Base-by-base conservation (phyloP, 2,797 vertebrate genomes). In the Hypotaenidia okinawae region DNA sequence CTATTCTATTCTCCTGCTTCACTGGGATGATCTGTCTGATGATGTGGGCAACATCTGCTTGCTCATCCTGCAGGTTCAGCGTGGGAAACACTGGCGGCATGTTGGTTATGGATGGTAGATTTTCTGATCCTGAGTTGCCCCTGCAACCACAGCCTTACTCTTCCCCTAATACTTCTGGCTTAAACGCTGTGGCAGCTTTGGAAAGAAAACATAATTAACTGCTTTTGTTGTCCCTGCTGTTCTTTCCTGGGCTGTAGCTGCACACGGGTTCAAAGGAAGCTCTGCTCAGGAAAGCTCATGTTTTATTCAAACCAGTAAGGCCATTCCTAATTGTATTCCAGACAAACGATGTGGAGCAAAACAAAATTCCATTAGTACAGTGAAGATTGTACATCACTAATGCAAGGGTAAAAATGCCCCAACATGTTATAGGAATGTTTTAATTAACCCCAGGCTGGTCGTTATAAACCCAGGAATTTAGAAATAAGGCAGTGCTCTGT, bases 391-490 rank as follows among this genome's bases (percentile, higher is more conserved):
- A 59, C 82, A 22, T 76, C 63, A 8, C 79, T 81, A 41, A 85
- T 5, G 55, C 14, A 63, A 76, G 41, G 66, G 51, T 58, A 52
- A 93, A 95, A 95, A 66, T 5, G 59, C 76, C 87, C 83, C 85
- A 63, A 45, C 69, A 49, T 66, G 59, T 84, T 49, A 82, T 66
- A 37, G n/a, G 51, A 73, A 73, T 86, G 89, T 86, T 94, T 69
- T 94, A 88, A 94, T 94, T 95, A 94, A 94, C 91, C 94, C 70
- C 63, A 69, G 74, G 78, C 80, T 19, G 89, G 77, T 76, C 91
- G 52, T 84, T 84, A 90, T 32, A 27, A 94, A 84, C 2, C 16
- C 87, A 77, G 59, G 85, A 57, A 76, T 61, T 49, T 51, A 57
- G 67, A 49, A 83, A 55, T 43, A 25, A 70, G 76, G 83, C 85